Percentiles rank a stretch among this genome's conserved stretches.
These are phyloP conservation scores for Akabosia matsudoensis DNA, from an alignment of 1,140 invertebrate species.

Conservation along the genomic window DNA sequence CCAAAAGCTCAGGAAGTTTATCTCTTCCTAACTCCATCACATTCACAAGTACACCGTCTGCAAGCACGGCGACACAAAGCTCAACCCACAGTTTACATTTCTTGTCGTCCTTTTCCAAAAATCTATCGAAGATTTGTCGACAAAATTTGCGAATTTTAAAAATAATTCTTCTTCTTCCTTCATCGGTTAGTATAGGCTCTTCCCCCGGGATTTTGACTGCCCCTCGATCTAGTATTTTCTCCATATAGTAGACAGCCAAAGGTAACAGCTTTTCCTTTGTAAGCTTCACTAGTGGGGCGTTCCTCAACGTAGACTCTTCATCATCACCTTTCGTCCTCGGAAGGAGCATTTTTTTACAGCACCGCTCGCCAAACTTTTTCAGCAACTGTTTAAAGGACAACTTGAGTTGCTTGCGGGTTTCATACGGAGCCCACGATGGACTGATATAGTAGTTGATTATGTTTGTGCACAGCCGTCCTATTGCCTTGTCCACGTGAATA, in stretches of 20 bases:
- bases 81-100: conserved; percentile 43
- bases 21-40: conserved; percentile 38
- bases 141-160: conserved; percentile 10
- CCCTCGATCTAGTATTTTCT: not conserved
- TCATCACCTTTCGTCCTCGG: conserved; percentile 6
- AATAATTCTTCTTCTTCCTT: not conserved
- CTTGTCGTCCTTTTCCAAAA: conserved; percentile 29
- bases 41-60: conserved; percentile 44
- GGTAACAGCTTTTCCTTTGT: conserved; percentile 37
- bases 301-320: not conserved
- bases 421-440: conserved; percentile 40
- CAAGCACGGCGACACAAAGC: conserved; percentile 40
- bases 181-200: not conserved
- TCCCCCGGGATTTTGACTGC: not conserved
- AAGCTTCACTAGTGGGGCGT: not conserved
- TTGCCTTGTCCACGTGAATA: conserved; percentile 28
- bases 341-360: conserved; percentile 7
- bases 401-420: conserved; percentile 37
- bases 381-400: conserved; percentile 35
- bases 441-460: conserved; percentile 41
- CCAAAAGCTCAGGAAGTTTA: conserved; percentile 35
- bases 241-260: conserved; percentile 30
- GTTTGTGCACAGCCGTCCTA: conserved; percentile 33
- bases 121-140: conserved; percentile 19
- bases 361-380: conserved; percentile 26